Conservation (phyloP, 2,113 vertebrate genomes). For the Gallinago paraguaiae region DNA sequence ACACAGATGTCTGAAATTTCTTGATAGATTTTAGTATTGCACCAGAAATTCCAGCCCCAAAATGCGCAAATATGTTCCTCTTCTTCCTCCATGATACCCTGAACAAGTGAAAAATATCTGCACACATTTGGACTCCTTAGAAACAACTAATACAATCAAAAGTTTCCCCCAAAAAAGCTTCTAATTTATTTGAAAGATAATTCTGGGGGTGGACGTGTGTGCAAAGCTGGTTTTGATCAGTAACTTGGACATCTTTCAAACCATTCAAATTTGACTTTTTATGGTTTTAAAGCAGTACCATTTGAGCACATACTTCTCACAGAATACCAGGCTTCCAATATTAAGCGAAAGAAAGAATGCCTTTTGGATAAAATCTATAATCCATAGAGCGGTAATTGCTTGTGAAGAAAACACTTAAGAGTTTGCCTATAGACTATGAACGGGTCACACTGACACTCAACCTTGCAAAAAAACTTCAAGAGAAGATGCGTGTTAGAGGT, state of each 20-base stretch:
- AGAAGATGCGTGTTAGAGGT: neutral
- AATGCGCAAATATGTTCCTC: neutral
- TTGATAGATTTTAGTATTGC: neutral
- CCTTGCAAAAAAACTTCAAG: neutral
- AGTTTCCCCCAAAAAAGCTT: neutral
- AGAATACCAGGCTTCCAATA: neutral
- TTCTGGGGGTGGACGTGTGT: fast-evolving
- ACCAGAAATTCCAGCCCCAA: neutral
- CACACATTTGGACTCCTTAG: neutral
- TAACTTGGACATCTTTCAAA: neutral
- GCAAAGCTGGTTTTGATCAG: neutral
- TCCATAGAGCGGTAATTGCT: neutral
- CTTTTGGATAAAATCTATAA: neutral
- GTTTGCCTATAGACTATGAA: neutral
- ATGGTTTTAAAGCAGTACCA: neutral
- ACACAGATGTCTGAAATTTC: neutral
- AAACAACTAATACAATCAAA: neutral
- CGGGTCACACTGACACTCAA: neutral
- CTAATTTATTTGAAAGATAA: neutral
- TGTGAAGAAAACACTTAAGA: neutral
- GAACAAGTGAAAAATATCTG: neutral
- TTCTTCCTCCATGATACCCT: neutral
- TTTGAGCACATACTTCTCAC: neutral
- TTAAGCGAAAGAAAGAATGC: neutral
- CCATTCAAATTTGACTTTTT: neutral